Percentiles rank a stretch among this genome's conserved stretches.
Evolutionary conservation across 2,888 invertebrate species (phyloP).

Genomic region (Flabesymbios commensalis): DNA sequence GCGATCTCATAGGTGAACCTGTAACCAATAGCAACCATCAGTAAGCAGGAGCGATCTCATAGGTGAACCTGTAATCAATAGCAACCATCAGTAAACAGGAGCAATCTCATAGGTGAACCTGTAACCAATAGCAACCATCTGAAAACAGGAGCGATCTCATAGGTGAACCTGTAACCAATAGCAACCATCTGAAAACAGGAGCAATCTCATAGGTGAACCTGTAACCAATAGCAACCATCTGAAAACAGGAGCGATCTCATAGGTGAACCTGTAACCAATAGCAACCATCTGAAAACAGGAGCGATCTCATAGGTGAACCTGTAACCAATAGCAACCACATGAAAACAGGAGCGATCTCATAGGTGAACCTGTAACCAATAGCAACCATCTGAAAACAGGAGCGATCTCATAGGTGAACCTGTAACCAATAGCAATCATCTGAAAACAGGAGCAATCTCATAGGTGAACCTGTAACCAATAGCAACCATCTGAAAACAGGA

Average conservation of each 20-base stretch:
- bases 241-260: constrained; percentile 98
- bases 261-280: constrained; percentile 75
- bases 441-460: constrained; percentile 98
- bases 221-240: constrained; percentile 59
- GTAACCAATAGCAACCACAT: constrained; percentile 76
- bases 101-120: constrained; percentile 98
- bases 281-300: constrained; percentile 86
- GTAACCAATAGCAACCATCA: neutral
- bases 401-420: constrained; percentile 98
- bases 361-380: constrained; percentile 75
- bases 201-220: constrained; percentile 98
- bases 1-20: constrained; percentile 98
- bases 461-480: constrained; percentile 75
- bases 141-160: constrained; percentile 98
- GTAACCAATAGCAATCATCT: constrained; percentile 59
- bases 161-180: constrained; percentile 75
- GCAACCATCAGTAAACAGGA: constrained; percentile 83
- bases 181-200: constrained; percentile 86
- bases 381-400: constrained; percentile 86
- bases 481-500: constrained; percentile 86
- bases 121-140: constrained; percentile 59
- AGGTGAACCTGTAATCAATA: constrained; percentile 75
- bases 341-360: constrained; percentile 98
- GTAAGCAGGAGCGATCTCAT: constrained; percentile 98
- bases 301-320: constrained; percentile 98